These are phyloP conservation scores for Brachionus rubens DNA, from an alignment of 1,140 invertebrate genomes.

Conservation along the genomic window DNA sequence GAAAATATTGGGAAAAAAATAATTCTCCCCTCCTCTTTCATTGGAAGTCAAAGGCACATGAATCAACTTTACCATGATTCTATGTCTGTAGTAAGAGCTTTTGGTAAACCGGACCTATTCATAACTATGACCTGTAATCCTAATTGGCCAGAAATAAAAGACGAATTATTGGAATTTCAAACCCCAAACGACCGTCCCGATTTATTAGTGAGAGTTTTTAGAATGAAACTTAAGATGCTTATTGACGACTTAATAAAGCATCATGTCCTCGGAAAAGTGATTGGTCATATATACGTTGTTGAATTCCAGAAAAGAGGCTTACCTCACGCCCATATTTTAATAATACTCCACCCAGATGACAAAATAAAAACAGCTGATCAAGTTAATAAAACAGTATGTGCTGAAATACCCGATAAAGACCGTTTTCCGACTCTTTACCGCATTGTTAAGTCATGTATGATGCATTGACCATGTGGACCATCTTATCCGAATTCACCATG, in stretches of 20 bases:
- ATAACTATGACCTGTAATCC: too few species aligned
- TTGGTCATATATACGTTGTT: constrained; percentile 57
- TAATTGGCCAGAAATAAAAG: too few species aligned
- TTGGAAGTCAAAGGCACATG: background rate
- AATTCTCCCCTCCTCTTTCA: background rate
- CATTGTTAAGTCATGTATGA: constrained; percentile 48
- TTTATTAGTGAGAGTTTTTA: constrained; percentile 61
- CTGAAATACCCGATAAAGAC: constrained; percentile 47
- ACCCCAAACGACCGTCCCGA: too few species aligned
- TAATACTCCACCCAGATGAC: constrained; percentile 53
- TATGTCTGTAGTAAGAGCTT: too few species aligned
- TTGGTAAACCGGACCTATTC: too few species aligned
- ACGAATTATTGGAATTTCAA: too few species aligned
- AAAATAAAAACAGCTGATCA: constrained; percentile 33
- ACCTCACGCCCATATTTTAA: constrained; percentile 63
- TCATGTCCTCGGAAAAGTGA: constrained; percentile 53
- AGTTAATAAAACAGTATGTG: constrained; percentile 46
- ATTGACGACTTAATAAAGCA: constrained; percentile 58
- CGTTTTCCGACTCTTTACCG: constrained; percentile 45
- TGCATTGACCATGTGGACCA: constrained; percentile 50
- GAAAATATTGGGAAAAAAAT: background rate
- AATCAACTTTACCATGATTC: constrained; percentile 44
- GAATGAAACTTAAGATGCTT: constrained; percentile 60
- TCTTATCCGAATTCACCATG: constrained; percentile 48
- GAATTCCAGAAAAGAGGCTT: constrained; percentile 64